phyloP scores from a whole-genome alignment of 1,140 invertebrate genomes.

The Pachyrhynchus sulphureomaculatus region DNA sequence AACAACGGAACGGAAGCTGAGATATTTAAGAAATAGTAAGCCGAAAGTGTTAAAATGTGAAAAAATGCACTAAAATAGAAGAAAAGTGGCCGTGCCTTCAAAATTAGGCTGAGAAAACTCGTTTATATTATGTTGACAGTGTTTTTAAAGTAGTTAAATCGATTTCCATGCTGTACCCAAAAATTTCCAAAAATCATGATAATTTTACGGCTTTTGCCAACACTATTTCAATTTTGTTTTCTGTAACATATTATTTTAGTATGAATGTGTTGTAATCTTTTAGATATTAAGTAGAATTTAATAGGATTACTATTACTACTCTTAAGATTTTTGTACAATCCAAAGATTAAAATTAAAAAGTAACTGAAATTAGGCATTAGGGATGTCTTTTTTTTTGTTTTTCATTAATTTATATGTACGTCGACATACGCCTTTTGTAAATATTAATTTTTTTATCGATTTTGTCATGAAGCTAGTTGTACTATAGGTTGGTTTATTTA shows the following conservation, averaged over 20 bases:
- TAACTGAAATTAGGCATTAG: slow-evolving; percentile 30
- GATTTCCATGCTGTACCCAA: neutral
- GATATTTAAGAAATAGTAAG: too few relatives aligned
- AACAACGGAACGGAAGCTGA: too few relatives aligned
- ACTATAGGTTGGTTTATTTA: slow-evolving; percentile 14
- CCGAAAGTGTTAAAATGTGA: too few relatives aligned
- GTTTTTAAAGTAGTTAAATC: too few relatives aligned
- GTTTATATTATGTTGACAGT: too few relatives aligned
- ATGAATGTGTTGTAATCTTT: slow-evolving; percentile 38
- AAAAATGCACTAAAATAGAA: too few relatives aligned
- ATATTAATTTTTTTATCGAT: slow-evolving; percentile 23
- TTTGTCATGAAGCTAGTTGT: slow-evolving; percentile 18
- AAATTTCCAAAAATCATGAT: neutral
- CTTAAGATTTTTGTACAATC: slow-evolving; percentile 50
- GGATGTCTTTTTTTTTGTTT: slow-evolving; percentile 1
- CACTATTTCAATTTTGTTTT: slow-evolving; percentile 12
- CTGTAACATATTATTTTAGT: slow-evolving; percentile 36
- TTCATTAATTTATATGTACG: slow-evolving; percentile 16
- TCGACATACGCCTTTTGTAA: slow-evolving; percentile 13
- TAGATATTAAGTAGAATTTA: slow-evolving; percentile 9
- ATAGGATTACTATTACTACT: slow-evolving; percentile 36
- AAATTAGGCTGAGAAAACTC: too few relatives aligned
- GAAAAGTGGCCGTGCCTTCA: too few relatives aligned
- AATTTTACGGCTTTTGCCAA: too few relatives aligned
- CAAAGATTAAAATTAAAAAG: slow-evolving; percentile 44